Evolutionary conservation across 2,113 vertebrate genomes (phyloP).

Genomic region (Notarius lentiginosus): DNA sequence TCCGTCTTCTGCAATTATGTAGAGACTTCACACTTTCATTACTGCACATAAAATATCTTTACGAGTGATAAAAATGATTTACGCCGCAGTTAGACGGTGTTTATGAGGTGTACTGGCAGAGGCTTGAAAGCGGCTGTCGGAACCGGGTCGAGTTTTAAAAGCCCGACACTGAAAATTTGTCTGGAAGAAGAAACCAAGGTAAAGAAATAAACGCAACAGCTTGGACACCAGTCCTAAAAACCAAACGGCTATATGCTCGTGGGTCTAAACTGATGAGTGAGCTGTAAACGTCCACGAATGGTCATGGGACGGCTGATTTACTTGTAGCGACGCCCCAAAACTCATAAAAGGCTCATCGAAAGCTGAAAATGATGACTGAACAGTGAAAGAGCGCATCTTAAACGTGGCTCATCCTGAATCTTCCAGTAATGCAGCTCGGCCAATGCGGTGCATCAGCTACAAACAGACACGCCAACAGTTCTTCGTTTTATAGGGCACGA

Average conservation of each 20-base stretch:
- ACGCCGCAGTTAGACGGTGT: neutral
- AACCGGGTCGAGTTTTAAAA: constrained; percentile 2
- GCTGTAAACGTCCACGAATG: neutral
- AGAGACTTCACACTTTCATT: constrained; percentile 11
- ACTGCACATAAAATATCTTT: constrained; percentile 25
- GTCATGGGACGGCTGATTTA: neutral
- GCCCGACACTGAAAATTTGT: neutral
- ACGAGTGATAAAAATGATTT: constrained; percentile 5
- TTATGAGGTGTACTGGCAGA: constrained; percentile 21
- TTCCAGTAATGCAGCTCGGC: neutral
- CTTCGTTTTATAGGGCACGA: too few relatives aligned
- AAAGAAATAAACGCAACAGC: constrained; percentile 8
- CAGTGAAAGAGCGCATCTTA: neutral
- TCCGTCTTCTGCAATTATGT: constrained; percentile 7
- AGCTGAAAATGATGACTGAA: neutral
- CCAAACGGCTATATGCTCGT: neutral
- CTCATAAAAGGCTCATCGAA: neutral
- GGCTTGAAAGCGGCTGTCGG: constrained; percentile 22
- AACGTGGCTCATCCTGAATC: neutral
- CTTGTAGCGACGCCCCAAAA: neutral
- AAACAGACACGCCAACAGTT: too few relatives aligned
- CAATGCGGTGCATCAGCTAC: neutral
- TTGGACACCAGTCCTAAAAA: neutral
- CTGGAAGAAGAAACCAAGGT: neutral
- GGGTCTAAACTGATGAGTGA: neutral